Base-by-base conservation (phyloP, 2,113 vertebrate genomes). In the Pimephales promelas region DNA sequence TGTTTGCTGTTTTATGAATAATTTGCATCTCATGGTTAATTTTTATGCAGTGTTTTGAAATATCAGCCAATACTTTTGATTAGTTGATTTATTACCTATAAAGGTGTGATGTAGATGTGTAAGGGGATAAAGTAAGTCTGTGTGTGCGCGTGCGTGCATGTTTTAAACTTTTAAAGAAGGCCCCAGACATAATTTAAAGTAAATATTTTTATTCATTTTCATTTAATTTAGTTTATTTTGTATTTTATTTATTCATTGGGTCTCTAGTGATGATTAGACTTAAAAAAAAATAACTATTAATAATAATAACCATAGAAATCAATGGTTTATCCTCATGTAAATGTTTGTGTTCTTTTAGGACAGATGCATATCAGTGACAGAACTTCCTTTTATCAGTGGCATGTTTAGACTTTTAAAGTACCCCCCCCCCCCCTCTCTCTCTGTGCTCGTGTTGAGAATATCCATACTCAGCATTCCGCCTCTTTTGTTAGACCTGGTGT, bases 341-440 rank as follows among this genome's bases (percentile, higher is more conserved):
- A 14, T 7, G 1, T 20, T 7, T 31, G 24, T 74, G 24, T 52
- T 26, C 3, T 24, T 49, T 28, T 3, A 47, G 40, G 10, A 16
- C 13, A 26, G 34, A 70, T 22, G n/a, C 20, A 45, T 22, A 71
- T 90, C 10, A 14, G 28, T 18, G 26, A 31, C 28, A 18, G 89
- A 90, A 85, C 88, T 85, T 88, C 89, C 89, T 88, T 84, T 75
- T 83, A 75, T 52, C 77, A 40, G 45, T 64, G 71, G 79, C 52
- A 79, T 90, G 87, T 90, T 91, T 90, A 80, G 87, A 86, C 83
- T 86, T 88, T 40, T 40, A 40, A 40, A 83, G 71, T 85, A 86
- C 77, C 90, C 36, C 11, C 36, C 64, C 47, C 22, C 52, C 22
- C 52, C 11, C 2, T n/a, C 61, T 45, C 8, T 14, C 31, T 78